Percentiles rank a stretch among this genome's conserved stretches.
These are phyloP conservation scores for Drosophila anceps DNA, from an alignment of 2,888 invertebrate genomes.

Conservation along the genomic window DNA sequence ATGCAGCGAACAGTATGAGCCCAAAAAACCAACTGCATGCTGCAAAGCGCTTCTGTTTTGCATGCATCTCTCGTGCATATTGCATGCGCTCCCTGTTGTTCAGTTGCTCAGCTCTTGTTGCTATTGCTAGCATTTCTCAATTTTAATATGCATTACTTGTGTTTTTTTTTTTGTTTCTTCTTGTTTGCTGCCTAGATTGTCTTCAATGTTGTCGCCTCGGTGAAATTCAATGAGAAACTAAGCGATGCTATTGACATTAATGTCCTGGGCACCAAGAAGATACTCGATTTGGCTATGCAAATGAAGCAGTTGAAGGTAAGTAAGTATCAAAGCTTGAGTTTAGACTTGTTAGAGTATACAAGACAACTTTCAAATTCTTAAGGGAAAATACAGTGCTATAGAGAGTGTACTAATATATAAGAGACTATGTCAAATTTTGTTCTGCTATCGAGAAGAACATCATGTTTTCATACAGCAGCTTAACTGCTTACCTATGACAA, in stretches of 20 bases:
- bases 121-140: constrained; percentile 40
- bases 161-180: neutral
- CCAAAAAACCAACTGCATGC: constrained; percentile 47
- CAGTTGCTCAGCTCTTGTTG: constrained; percentile 15
- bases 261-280: constrained; percentile 85
- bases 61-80: constrained; percentile 76
- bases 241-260: constrained; percentile 85
- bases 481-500: too few relatives aligned
- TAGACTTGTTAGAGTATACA: neutral
- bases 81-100: constrained; percentile 54
- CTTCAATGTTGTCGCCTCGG: constrained; percentile 86
- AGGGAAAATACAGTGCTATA: too few relatives aligned
- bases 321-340: neutral
- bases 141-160: constrained; percentile 64
- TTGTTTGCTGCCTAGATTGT: constrained; percentile 80
- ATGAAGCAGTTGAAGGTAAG: constrained; percentile 85
- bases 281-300: constrained; percentile 85
- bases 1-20: constrained; percentile 44
- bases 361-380: neutral
- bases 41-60: constrained; percentile 63
- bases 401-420: too few relatives aligned
- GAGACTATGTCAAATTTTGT: too few relatives aligned
- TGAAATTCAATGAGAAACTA: constrained; percentile 86
- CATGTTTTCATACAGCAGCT: too few relatives aligned
- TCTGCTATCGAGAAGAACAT: too few relatives aligned